Evolutionary conservation across 1,140 invertebrate species (phyloP).

Genomic region (Eupristina koningsbergeri): DNA sequence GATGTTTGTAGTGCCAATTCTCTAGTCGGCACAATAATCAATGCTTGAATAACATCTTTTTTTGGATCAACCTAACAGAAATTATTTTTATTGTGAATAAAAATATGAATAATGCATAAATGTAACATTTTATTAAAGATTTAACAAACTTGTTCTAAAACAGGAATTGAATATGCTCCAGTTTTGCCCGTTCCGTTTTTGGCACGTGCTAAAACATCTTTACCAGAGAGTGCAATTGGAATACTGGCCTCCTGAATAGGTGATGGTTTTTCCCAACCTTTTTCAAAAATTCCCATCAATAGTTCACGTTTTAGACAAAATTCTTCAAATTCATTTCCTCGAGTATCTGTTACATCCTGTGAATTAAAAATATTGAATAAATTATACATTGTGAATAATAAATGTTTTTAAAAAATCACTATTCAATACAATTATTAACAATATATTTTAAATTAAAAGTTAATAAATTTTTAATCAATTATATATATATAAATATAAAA

Average conservation of each 20-base stretch:
- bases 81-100: not conserved
- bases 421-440: too few species aligned
- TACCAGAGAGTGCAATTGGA: constrained; percentile 96
- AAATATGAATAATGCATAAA: not conserved
- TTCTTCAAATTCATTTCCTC: constrained; percentile 99
- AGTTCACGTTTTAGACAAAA: constrained; percentile 98
- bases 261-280: constrained; percentile 99
- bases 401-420: too few species aligned
- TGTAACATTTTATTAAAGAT: constrained; percentile 10
- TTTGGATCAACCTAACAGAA: constrained; percentile 84
- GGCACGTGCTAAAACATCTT: constrained; percentile 97
- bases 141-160: constrained; percentile 84
- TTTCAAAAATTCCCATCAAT: constrained; percentile 99
- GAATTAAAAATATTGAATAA: constrained; percentile 42
- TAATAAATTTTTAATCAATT: not conserved
- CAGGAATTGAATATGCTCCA: constrained; percentile 98
- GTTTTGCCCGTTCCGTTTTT: constrained; percentile 99
- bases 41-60: constrained; percentile 94
- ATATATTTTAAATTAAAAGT: too few species aligned
- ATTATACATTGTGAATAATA: not conserved
- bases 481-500: not conserved
- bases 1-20: constrained; percentile 99
- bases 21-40: constrained; percentile 98
- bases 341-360: constrained; percentile 98
- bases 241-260: constrained; percentile 99